Evolutionary conservation across 1,140 invertebrate species (phyloP).

Genomic region (Monochamus saltuarius): DNA sequence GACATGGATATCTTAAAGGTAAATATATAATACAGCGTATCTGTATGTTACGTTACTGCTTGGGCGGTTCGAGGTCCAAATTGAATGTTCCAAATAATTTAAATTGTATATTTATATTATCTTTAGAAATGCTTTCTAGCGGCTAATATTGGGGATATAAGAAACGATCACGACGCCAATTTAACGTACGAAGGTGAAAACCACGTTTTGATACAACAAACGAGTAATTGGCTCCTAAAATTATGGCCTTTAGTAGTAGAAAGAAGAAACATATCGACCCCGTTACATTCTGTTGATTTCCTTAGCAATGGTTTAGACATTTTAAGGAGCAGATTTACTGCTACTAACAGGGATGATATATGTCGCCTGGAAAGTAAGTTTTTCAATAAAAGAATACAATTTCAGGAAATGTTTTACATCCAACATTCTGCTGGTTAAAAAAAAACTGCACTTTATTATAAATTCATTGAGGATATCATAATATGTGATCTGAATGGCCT

Average conservation of each 20-base stretch:
- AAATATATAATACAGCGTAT: constrained; percentile 22
- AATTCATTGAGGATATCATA: no score
- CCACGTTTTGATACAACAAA: constrained; percentile 92
- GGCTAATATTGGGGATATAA: constrained; percentile 78
- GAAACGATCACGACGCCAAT: constrained; percentile 88
- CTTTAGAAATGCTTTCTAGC: constrained; percentile 50
- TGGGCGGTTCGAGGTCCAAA: no score
- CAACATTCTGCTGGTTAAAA: constrained; percentile 19
- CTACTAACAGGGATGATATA: constrained; percentile 51
- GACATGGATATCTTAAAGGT: constrained; percentile 78
- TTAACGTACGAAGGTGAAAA: constrained; percentile 97
- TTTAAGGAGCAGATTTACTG: constrained; percentile 55
- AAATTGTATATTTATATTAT: neutral
- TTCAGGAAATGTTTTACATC: neutral
- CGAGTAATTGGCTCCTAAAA: constrained; percentile 84
- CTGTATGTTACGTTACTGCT: neutral
- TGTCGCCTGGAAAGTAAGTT: constrained; percentile 62
- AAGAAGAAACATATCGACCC: constrained; percentile 55
- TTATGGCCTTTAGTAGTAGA: constrained; percentile 59
- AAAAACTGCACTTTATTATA: constrained; percentile 22
- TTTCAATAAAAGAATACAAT: neutral
- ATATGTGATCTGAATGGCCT: no score
- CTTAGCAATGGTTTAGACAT: constrained; percentile 59
- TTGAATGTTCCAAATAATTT: neutral
- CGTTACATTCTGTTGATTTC: constrained; percentile 66